Conservation (phyloP, 2,888 invertebrate species). For the Galerucella pusilla region DNA sequence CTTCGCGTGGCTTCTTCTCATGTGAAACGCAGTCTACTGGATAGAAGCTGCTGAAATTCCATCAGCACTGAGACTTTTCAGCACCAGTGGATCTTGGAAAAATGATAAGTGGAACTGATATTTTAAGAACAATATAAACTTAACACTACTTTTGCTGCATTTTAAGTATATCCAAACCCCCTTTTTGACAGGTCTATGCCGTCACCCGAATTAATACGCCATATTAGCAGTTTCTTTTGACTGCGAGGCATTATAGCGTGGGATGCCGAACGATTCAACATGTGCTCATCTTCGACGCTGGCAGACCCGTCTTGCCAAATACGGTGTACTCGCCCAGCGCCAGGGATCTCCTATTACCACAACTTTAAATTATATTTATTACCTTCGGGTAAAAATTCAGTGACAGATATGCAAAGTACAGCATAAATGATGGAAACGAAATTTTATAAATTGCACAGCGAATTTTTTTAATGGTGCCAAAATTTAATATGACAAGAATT, state of each 20-base stretch:
- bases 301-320: slow-evolving; percentile 59
- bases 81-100: no score
- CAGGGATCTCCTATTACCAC: slow-evolving; percentile 59
- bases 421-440: slow-evolving; percentile 28
- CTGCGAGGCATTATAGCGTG: slow-evolving; percentile 39
- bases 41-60: no score
- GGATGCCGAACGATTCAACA: slow-evolving; percentile 40
- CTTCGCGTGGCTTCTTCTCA: no score
- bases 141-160: not conserved
- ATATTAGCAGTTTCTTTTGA: slow-evolving; percentile 38
- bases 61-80: no score
- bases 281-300: slow-evolving; percentile 40
- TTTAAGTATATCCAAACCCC: not conserved
- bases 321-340: slow-evolving; percentile 56
- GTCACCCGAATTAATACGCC: slow-evolving; percentile 33
- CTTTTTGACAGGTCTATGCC: slow-evolving; percentile 9
- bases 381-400: slow-evolving; percentile 57
- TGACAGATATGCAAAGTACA: slow-evolving; percentile 51
- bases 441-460: slow-evolving; percentile 27
- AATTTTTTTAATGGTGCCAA: slow-evolving; percentile 13
- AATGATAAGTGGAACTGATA: no score
- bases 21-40: no score
- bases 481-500: not conserved
- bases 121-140: no score
- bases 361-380: slow-evolving; percentile 62